Conservation (phyloP, 2,797 vertebrate genomes). For the Linurgus olivaceus region DNA sequence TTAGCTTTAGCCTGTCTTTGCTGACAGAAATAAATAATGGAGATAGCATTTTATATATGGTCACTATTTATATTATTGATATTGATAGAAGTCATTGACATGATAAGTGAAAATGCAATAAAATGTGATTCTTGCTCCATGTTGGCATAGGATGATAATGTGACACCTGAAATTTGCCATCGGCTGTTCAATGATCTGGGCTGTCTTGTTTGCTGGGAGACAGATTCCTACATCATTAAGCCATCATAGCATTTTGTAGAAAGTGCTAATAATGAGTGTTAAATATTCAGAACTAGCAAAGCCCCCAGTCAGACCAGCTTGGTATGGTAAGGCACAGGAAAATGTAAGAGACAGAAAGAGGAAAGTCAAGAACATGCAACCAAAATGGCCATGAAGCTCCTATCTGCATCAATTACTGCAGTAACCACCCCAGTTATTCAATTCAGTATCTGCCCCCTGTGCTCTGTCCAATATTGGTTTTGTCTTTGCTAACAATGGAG, state of each 20-base stretch:
- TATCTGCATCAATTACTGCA: not conserved
- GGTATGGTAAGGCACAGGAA: not conserved
- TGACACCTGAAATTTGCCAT: not conserved
- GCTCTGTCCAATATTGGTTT: not conserved
- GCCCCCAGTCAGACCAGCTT: not conserved
- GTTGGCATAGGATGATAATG: not conserved
- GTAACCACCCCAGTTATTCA: not conserved
- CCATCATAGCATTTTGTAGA: not conserved
- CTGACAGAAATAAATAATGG: not conserved
- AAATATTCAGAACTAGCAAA: not conserved
- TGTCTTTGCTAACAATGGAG: not conserved
- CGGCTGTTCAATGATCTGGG: not conserved
- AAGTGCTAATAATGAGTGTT: not conserved
- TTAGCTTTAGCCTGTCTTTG: not conserved
- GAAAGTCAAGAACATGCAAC: not conserved
- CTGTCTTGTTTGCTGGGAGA: not conserved
- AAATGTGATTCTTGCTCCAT: not conserved
- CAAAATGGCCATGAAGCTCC: not conserved
- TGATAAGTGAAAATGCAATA: not conserved
- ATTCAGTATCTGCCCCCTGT: not conserved
- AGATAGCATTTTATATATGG: not conserved
- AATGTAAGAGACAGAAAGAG: rapidly evolving
- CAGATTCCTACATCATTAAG: not conserved
- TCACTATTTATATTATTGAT: not conserved
- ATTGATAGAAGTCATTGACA: not conserved